Evolutionary conservation across 2,888 invertebrate species (phyloP).

Genomic region (Parthenolecanium corni): DNA sequence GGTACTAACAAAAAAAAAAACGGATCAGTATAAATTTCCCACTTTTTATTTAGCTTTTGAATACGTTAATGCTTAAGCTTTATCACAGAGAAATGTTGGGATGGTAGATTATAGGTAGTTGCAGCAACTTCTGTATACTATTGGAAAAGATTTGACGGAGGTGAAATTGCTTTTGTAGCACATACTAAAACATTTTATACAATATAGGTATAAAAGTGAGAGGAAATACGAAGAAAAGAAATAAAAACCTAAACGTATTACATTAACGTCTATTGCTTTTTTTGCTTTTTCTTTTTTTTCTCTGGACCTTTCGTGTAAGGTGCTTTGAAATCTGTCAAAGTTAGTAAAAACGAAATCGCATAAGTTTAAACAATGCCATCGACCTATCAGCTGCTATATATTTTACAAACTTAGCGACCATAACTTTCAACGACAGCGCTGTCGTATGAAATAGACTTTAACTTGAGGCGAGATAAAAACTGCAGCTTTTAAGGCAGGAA

Average conservation of each 20-base stretch:
- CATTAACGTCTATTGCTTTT: slow-evolving; percentile 13
- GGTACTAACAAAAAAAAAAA: too few relatives aligned
- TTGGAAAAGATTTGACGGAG: slow-evolving; percentile 6
- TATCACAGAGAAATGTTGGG: too few relatives aligned
- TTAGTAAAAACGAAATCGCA: slow-evolving; percentile 22
- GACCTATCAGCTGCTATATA: not conserved
- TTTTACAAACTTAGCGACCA: slow-evolving; percentile 1
- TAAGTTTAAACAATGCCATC: slow-evolving; percentile 22
- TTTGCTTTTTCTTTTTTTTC: not conserved
- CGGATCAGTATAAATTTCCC: too few relatives aligned
- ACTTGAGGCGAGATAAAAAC: not conserved
- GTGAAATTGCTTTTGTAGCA: slow-evolving; percentile 18
- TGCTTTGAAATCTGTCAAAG: slow-evolving; percentile 25
- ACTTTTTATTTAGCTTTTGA: too few relatives aligned
- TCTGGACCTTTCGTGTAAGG: not conserved
- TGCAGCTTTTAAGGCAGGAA: not conserved
- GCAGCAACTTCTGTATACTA: too few relatives aligned
- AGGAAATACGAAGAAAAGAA: slow-evolving; percentile 1
- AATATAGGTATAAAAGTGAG: too few relatives aligned
- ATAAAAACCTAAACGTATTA: not conserved
- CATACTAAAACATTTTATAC: not conserved
- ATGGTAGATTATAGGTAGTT: too few relatives aligned
- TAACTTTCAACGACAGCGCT: slow-evolving; percentile 18
- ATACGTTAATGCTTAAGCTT: too few relatives aligned
- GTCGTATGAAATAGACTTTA: not conserved